These are phyloP conservation scores for Bombus pyrosoma DNA, from an alignment of 1,140 invertebrate genomes.

Conservation along the genomic window DNA sequence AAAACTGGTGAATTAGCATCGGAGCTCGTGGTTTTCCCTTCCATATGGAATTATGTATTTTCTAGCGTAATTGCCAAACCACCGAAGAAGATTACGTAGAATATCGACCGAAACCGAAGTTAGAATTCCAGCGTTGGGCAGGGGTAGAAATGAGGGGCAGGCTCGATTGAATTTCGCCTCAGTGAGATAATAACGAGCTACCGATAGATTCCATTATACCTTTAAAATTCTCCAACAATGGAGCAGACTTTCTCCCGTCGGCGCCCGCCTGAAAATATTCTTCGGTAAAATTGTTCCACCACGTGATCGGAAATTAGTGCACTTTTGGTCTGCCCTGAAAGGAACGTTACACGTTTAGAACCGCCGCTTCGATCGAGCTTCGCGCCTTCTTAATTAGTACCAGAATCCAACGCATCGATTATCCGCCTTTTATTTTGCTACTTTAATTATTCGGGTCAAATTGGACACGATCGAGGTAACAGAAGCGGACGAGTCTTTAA, in stretches of 20 bases:
- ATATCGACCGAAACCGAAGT: slow-evolving; percentile 9
- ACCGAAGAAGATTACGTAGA: background rate
- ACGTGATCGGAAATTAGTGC: background rate
- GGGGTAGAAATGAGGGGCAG: background rate
- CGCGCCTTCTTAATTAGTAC: background rate
- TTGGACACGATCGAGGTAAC: background rate
- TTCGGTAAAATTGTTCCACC: background rate
- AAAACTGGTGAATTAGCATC: background rate
- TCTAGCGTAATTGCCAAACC: background rate
- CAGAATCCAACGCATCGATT: too few species aligned
- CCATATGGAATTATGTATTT: slow-evolving; percentile 5
- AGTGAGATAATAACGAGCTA: slow-evolving; percentile 24
- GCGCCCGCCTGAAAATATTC: background rate
- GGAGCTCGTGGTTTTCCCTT: background rate
- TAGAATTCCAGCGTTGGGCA: too few species aligned
- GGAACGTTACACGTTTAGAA: background rate
- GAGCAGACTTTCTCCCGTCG: slow-evolving; percentile 1
- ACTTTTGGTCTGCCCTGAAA: background rate
- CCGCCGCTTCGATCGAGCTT: background rate
- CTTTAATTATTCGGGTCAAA: background rate
- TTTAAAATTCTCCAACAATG: slow-evolving; percentile 15
- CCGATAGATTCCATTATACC: slow-evolving; percentile 25
- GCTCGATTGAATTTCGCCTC: slow-evolving; percentile 6
- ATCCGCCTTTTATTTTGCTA: too few species aligned
- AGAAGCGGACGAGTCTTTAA: background rate